Conservation (phyloP, 2,113 vertebrate genomes). For the Lophochroa leadbeateri region DNA sequence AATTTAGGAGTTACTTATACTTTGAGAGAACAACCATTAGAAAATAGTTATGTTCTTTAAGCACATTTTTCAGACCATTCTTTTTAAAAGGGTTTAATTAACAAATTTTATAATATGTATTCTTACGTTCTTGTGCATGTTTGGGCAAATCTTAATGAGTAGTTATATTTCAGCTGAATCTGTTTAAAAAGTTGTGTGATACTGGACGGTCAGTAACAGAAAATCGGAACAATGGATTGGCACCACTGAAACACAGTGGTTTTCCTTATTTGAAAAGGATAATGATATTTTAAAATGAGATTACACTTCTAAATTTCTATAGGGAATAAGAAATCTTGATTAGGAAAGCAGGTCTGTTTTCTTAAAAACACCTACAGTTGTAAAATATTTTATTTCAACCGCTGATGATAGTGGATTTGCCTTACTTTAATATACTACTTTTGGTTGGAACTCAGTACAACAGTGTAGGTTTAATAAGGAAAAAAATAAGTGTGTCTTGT, state of each 20-base stretch:
- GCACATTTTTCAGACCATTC: background rate
- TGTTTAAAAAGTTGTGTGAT: background rate
- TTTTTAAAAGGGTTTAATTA: background rate
- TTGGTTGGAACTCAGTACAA: background rate
- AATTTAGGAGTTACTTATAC: background rate
- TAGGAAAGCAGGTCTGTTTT: background rate
- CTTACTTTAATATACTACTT: background rate
- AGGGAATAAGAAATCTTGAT: background rate
- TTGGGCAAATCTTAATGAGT: background rate
- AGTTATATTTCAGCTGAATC: background rate
- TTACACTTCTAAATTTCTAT: background rate
- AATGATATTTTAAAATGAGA: background rate
- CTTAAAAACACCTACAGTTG: background rate
- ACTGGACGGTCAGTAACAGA: background rate
- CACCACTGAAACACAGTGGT: background rate
- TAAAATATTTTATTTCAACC: background rate
- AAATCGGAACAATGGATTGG: background rate
- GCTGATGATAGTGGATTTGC: background rate
- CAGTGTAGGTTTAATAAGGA: background rate
- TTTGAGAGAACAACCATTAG: background rate
- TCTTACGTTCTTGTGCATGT: background rate
- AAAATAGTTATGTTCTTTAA: background rate
- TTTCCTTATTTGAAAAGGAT: background rate
- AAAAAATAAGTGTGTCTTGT: background rate
- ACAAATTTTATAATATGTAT: background rate